Percentiles rank a stretch among this genome's conserved stretches.
phyloP scores from a whole-genome alignment of 2,888 invertebrate species.

The Xylophagus ater region DNA sequence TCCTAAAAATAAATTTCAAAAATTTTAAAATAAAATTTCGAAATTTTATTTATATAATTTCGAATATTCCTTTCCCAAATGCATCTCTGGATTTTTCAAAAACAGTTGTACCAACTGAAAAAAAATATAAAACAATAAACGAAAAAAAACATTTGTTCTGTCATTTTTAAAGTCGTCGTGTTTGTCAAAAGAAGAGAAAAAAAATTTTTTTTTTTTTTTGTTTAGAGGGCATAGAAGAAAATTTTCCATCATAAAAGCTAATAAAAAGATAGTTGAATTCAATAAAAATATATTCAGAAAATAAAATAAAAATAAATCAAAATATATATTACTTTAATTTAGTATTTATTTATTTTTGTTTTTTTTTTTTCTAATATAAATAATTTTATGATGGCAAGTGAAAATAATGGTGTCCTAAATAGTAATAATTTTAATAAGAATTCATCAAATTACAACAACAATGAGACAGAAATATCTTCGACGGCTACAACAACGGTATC shows the following conservation, averaged over 20 bases:
- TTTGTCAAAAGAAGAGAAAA: too few species aligned
- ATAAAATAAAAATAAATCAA: too few species aligned
- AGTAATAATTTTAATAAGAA: slow-evolving; percentile 4
- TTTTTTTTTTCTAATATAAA: neutral
- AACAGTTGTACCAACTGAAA: too few species aligned
- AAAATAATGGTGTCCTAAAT: slow-evolving; percentile 12
- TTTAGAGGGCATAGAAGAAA: neutral
- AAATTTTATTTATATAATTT: too few species aligned
- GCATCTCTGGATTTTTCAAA: too few species aligned
- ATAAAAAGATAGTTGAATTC: neutral
- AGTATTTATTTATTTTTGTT: neutral
- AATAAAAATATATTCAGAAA: neutral
- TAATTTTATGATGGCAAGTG: slow-evolving; percentile 11
- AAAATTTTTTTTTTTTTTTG: slow-evolving; percentile 1
- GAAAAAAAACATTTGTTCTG: too few species aligned
- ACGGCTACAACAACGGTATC: neutral
- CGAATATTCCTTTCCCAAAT: too few species aligned
- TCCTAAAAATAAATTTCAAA: too few species aligned
- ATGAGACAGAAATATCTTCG: slow-evolving; percentile 3
- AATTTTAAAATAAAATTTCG: too few species aligned
- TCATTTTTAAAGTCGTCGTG: too few species aligned
- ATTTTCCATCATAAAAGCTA: neutral
- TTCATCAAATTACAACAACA: slow-evolving; percentile 8
- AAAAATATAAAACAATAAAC: too few species aligned
- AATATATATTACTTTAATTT: too few species aligned